Base-by-base conservation (phyloP, 2,888 invertebrate genomes). In the Andrena fulva region DNA sequence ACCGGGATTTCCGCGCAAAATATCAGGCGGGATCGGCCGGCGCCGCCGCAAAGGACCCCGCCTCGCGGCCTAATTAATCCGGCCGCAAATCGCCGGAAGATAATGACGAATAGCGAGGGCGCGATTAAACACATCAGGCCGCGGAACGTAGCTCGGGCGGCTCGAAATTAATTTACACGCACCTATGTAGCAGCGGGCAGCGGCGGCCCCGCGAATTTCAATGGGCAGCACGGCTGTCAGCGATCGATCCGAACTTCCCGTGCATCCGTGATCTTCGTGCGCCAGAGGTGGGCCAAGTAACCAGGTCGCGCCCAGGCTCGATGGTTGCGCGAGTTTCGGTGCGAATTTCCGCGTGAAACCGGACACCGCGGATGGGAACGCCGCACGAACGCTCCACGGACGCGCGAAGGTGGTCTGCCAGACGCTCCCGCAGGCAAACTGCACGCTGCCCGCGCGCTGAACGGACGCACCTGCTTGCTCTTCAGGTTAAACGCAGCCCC, bases 391-490 rank as follows among this genome's bases (percentile, higher is more conserved):
- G 67, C 73, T 42, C 27, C 31, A 24, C 54, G 67, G 42, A 35
- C 42, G 67, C 59, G 27, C 52, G 69, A 35, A 52, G 54, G 66
- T 79, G 63, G 35, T 56, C 64, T 12, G 48, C 42, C 67, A 69
- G 63, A 69, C 71, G 67, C 59, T 72, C 52, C 75, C 72, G 63
- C 62, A 78, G 85, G 80, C 84, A 85, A 84, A 85, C 77, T 78
- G 73, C 62, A 72, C 56, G 54, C 50, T 63, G 50, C 50, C 52
- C 42, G n/a, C 60, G 76, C 27, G 84, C 80, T 80, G 78, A 80
- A 83, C 80, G 80, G 77, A 85, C 85, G 78, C 78, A 84, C 78
- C 80, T 84, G 80, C 80, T 70, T 63, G 69, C 74, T 70, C 80
- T 78, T 56, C 70, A 76, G 74, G 84, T 80, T 66, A 63, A 64